phyloP scores from a whole-genome alignment of 2,888 invertebrate genomes.

The Mantis religiosa region DNA sequence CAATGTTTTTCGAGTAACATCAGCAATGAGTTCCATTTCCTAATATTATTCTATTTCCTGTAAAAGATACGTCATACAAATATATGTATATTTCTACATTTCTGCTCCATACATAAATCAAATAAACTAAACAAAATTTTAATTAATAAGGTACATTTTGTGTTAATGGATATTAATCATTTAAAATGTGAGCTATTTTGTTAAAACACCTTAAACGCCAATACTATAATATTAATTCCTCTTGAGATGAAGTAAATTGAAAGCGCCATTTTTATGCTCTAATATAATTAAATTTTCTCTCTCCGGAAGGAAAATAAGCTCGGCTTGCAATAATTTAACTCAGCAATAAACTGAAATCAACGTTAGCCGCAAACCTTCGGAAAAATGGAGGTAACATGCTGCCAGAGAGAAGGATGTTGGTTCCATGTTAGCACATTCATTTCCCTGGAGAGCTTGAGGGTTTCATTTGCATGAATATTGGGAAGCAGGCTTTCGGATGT shows the following conservation, averaged over 20 bases:
- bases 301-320: background rate
- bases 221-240: background rate
- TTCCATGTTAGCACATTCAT: background rate
- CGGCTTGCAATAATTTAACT: background rate
- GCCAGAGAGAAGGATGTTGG: background rate
- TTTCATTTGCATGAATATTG: conserved; percentile 18
- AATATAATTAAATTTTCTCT: background rate
- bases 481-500: background rate
- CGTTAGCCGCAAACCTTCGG: background rate
- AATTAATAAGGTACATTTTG: too few relatives aligned
- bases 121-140: too few relatives aligned
- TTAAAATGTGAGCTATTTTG: too few relatives aligned
- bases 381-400: background rate
- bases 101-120: too few relatives aligned
- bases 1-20: too few relatives aligned
- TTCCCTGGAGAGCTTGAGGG: background rate
- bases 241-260: background rate
- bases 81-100: too few relatives aligned
- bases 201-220: too few relatives aligned
- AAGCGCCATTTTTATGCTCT: background rate
- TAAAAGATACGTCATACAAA: too few relatives aligned
- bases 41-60: too few relatives aligned
- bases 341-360: background rate
- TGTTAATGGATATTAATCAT: too few relatives aligned
- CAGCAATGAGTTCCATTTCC: too few relatives aligned